Base-by-base conservation (phyloP, 2,888 invertebrate genomes). In the Listrodromus nycthemerus region DNA sequence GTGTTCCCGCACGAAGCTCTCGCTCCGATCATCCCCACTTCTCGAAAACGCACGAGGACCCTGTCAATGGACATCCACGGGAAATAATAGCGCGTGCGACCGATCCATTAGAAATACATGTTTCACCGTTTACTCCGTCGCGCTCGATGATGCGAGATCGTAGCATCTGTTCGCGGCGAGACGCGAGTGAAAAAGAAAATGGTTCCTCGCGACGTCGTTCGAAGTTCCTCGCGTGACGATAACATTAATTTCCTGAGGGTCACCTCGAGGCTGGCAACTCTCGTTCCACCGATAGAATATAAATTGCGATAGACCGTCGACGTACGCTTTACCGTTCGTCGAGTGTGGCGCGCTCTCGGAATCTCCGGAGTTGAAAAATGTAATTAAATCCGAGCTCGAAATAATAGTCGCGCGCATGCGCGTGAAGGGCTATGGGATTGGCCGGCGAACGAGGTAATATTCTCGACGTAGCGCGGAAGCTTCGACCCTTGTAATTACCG, bases 401-500 rank as follows among this genome's bases (percentile, higher is more conserved):
- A 37, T 69, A 19, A 45, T 50, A 19, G 48, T 48, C 16, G 48
- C 52, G 33, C 61, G 30, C 63, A 37, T 33, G 83, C 74, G 80
- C 24, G 21, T 45, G 45, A 13, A 41, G 41, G 48, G 37, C 50
- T 21, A 52, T 24, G 75, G 24, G 75, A 52, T 24, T 58, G 50
- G 37, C 58, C 48, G 66, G 61, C 75, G 69, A 45, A 80, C 80
- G 41, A 77, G 75, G 55, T 79, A 83, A 88, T 88, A 86, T 83
- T 88, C 87, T 87, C 87, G 87, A 86, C 85, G 86, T 85, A 87
- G 82, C 86, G 86, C 87, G 87, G 89, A 88, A 88, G 86, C 87
- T 85, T 85, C 67, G 81, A 66, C 77, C 80, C 80, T 82, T 77
- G 83, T 82, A 86, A 89, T 87, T 88, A 87, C 87, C 86, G 13